Conservation (phyloP, 2,113 vertebrate species). For the Ailuropoda melanoleuca region DNA sequence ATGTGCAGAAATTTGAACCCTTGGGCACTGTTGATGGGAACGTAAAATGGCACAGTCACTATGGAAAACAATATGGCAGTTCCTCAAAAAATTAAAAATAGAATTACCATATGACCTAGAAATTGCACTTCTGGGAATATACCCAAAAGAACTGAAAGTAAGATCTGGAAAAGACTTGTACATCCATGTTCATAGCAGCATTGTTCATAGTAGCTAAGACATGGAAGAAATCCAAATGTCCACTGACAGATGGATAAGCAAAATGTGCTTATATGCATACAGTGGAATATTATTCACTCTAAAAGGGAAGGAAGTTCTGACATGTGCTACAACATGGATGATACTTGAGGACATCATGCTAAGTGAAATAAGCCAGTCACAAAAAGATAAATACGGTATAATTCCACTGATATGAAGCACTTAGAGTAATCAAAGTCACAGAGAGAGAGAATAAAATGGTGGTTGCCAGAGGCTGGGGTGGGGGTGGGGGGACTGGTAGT, state of each 20-base stretch:
- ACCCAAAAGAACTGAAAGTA: neutral
- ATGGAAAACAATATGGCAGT: neutral
- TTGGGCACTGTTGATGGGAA: neutral
- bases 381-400: neutral
- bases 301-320: neutral
- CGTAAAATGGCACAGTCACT: neutral
- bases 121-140: neutral
- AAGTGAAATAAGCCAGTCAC: neutral
- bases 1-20: neutral
- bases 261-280: neutral
- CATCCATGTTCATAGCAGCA: neutral
- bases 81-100: neutral
- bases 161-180: neutral
- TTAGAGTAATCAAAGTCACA: neutral
- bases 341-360: neutral
- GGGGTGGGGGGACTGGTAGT: neutral
- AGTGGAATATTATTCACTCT: neutral
- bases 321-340: neutral
- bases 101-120: neutral
- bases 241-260: neutral
- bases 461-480: neutral
- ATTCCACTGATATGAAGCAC: neutral
- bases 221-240: neutral
- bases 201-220: neutral
- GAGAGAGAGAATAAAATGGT: neutral